phyloP scores from a whole-genome alignment of 2,888 invertebrate genomes.

The Chrysotoxum bicinctum region DNA sequence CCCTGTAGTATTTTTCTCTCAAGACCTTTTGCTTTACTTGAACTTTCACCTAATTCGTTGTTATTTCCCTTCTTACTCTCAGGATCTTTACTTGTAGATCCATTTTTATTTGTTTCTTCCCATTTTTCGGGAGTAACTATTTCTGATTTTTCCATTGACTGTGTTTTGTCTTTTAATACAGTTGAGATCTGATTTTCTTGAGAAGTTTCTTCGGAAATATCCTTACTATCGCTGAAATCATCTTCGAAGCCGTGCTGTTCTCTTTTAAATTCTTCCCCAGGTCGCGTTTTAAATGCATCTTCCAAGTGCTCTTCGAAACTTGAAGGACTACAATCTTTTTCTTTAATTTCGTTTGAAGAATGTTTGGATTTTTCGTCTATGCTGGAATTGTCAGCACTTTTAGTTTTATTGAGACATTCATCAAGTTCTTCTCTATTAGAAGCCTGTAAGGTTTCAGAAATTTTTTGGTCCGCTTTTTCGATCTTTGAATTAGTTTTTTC shows the following conservation, averaged over 20 bases:
- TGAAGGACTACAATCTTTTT: not conserved
- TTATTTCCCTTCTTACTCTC: not conserved
- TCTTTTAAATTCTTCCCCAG: not conserved
- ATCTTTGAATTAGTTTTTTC: not conserved
- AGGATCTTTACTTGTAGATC: not conserved
- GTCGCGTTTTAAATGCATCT: not conserved
- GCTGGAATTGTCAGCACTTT: not conserved
- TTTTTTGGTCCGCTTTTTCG: not conserved
- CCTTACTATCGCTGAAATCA: not conserved
- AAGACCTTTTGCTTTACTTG: not conserved
- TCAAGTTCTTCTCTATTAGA: not conserved
- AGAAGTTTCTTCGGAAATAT: not conserved
- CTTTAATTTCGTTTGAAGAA: not conserved
- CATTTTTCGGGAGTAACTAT: not conserved
- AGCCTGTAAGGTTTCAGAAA: not conserved
- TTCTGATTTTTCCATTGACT: not conserved
- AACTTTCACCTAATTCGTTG: not conserved
- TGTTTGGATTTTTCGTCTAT: not conserved
- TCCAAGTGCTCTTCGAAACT: not conserved
- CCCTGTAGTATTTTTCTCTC: not conserved
- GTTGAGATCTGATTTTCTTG: not conserved
- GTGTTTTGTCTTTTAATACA: not conserved
- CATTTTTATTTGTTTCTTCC: not conserved
- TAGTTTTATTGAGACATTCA: not conserved
- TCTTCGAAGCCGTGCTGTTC: conserved; percentile 11